Evolutionary conservation across 1,140 invertebrate genomes (phyloP).

Genomic region (Drosophila elegans): DNA sequence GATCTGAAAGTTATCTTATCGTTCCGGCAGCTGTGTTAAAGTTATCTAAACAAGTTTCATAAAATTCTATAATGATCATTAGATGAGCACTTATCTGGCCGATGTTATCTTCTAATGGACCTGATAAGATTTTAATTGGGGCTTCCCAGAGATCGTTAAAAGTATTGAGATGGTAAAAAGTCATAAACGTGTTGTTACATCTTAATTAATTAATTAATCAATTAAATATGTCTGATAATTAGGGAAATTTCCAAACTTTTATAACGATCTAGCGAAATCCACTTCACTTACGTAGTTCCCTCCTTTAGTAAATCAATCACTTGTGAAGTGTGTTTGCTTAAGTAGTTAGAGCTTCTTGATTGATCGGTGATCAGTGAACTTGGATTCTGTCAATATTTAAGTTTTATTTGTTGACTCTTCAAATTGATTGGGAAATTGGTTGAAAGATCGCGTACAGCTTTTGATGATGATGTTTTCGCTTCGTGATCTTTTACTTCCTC

Average conservation of each 20-base stretch:
- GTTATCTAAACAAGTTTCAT: constrained; percentile 25
- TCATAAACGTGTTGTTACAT: too few relatives aligned
- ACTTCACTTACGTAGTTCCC: constrained; percentile 3
- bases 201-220: too few relatives aligned
- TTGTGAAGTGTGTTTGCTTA: constrained; percentile 27
- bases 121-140: constrained; percentile 11
- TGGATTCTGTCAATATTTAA: constrained; percentile 21
- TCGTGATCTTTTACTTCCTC: constrained; percentile 8
- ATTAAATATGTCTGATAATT: too few relatives aligned
- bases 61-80: constrained; percentile 34
- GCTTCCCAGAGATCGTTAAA: constrained; percentile 1
- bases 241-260: constrained; percentile 4
- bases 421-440: constrained; percentile 11
- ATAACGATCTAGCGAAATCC: background rate
- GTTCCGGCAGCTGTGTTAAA: constrained; percentile 10
- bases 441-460: background rate
- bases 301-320: constrained; percentile 32
- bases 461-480: constrained; percentile 8
- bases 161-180: background rate
- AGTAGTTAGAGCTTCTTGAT: constrained; percentile 34
- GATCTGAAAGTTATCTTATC: constrained; percentile 21
- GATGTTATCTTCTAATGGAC: constrained; percentile 23
- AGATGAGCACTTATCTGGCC: constrained; percentile 8
- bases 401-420: constrained; percentile 6
- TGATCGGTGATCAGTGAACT: constrained; percentile 33